phyloP scores from a whole-genome alignment of 2,888 invertebrate species.

The Drosophila parthenogenetica region DNA sequence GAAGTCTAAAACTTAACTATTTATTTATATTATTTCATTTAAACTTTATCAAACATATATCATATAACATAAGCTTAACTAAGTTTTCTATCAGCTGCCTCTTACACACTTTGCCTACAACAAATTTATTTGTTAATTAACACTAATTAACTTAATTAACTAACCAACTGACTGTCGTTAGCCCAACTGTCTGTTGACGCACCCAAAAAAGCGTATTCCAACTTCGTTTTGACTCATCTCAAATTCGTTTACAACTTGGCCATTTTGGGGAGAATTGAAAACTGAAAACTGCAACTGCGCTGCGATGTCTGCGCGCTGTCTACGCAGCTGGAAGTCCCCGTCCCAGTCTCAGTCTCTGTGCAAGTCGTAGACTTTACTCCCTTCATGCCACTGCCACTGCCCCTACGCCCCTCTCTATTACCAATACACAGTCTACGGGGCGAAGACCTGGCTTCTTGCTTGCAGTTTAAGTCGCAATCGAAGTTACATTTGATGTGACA shows the following conservation, averaged over 20 bases:
- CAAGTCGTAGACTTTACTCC: constrained; percentile 11
- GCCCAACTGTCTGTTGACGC: background rate
- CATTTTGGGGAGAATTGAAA: constrained; percentile 56
- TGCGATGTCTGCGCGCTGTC: constrained; percentile 69
- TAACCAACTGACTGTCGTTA: background rate
- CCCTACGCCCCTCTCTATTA: background rate
- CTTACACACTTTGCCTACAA: background rate
- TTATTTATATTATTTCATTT: no score
- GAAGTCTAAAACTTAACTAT: no score
- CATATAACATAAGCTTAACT: no score
- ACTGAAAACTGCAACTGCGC: constrained; percentile 47
- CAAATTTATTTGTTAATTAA: background rate
- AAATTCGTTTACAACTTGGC: constrained; percentile 16
- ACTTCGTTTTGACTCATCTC: constrained; percentile 28
- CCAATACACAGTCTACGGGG: constrained; percentile 2
- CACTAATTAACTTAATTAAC: constrained; percentile 5
- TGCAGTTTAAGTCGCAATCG: constrained; percentile 18
- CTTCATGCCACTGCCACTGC: background rate
- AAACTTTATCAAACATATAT: no score
- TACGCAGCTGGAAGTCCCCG: constrained; percentile 76
- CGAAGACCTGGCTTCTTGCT: constrained; percentile 34
- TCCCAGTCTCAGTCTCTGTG: constrained; percentile 14
- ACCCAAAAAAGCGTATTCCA: constrained; percentile 44
- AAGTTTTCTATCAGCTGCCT: background rate
- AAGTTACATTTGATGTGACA: constrained; percentile 5